A percentile compares a stretch with the other conserved stretches of the same genome.
These are phyloP conservation scores for Centruroides vittatus DNA, from an alignment of 1,140 invertebrate species.

Conservation along the genomic window DNA sequence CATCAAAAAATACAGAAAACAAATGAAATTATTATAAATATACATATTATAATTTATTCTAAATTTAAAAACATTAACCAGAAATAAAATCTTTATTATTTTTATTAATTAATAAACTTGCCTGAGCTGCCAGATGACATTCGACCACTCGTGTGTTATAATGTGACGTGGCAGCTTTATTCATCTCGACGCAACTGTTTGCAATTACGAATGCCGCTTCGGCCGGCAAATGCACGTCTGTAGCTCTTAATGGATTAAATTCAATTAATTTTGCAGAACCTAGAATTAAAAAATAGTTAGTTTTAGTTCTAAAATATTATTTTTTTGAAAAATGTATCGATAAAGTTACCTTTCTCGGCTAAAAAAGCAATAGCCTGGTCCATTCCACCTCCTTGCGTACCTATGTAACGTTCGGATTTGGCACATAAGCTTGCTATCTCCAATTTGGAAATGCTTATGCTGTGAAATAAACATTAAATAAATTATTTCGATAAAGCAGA, in stretches of 20 bases:
- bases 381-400: slow-evolving; percentile 92
- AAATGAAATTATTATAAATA: no score
- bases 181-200: slow-evolving; percentile 74
- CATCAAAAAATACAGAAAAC: no score
- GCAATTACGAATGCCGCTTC: slow-evolving; percentile 81
- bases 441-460: slow-evolving; percentile 41
- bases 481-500: not conserved
- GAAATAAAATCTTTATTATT: no score
- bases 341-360: slow-evolving; percentile 52
- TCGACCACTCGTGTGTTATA: slow-evolving; percentile 91
- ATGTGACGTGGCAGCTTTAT: slow-evolving; percentile 80
- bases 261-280: slow-evolving; percentile 81
- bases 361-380: slow-evolving; percentile 97
- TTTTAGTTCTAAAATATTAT: not conserved
- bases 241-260: slow-evolving; percentile 72
- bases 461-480: slow-evolving; percentile 13
- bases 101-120: slow-evolving; percentile 24
- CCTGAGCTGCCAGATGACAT: slow-evolving; percentile 75
- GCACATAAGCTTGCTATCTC: slow-evolving; percentile 77
- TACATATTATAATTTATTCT: no score
- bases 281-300: slow-evolving; percentile 23
- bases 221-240: slow-evolving; percentile 60
- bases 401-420: slow-evolving; percentile 77
- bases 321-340: not conserved
- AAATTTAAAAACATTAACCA: no score